Evolutionary conservation across 2,113 vertebrate genomes (phyloP).

Genomic region (Pomatostomus ruficeps): DNA sequence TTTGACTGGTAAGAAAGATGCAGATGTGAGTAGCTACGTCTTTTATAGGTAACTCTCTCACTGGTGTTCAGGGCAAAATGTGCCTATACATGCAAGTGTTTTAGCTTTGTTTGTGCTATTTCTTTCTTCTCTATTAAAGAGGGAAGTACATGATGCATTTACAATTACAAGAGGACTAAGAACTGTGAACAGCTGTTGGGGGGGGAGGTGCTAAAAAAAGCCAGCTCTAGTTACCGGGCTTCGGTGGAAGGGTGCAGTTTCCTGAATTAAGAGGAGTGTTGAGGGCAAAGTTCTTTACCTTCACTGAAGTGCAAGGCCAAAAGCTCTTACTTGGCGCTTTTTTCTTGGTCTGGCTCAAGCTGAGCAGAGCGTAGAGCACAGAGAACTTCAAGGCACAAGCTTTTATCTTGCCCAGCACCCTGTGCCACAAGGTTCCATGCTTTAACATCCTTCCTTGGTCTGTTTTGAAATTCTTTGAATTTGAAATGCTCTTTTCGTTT

Average conservation of each 20-base stretch:
- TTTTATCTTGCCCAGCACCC: background rate
- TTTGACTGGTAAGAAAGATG: background rate
- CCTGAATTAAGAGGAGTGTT: background rate
- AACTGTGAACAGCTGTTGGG: background rate
- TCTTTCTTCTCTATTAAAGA: background rate
- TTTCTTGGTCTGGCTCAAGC: background rate
- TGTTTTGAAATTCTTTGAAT: background rate
- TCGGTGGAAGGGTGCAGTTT: background rate
- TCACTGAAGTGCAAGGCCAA: background rate
- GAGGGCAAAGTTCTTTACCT: background rate
- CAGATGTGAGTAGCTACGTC: background rate
- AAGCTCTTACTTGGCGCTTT: background rate
- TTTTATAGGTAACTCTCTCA: rapidly evolving
- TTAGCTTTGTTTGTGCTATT: background rate
- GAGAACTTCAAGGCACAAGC: background rate
- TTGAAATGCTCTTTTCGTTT: background rate
- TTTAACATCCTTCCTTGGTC: background rate
- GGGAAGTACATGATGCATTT: background rate
- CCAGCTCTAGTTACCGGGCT: background rate
- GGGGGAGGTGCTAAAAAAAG: background rate
- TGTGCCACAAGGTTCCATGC: background rate
- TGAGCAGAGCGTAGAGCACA: background rate
- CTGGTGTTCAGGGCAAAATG: background rate
- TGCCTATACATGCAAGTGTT: background rate
- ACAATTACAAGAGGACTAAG: background rate